Base-by-base conservation (phyloP, 2,888 invertebrate species). In the Drosophila merina region DNA sequence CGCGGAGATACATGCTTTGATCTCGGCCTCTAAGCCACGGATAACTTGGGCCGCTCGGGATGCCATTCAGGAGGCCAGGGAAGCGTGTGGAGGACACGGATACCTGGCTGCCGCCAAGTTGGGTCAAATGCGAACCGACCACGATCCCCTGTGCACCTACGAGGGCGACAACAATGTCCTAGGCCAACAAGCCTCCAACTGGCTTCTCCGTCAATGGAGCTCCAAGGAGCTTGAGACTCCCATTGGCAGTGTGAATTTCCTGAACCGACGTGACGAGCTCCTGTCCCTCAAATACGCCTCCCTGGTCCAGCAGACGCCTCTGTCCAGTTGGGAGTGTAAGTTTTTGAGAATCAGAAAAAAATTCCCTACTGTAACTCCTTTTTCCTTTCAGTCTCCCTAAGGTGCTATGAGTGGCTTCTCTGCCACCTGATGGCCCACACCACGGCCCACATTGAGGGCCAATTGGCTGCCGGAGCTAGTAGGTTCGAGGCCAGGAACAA, bases 101-200 rank as follows among this genome's bases (percentile, higher is more conserved):
- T 97, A 96, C 89, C 89, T 95, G 44, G 89, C 86, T 33, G 95
- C 95, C n/a, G 94, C 97, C 14, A 95, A 97, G 77, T 92, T 98
- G 26, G 97, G 97, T 36, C 96, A 96, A 73, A 93, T 98, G 68
- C 93, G 97, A 8, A 95, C 95, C 88, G 96, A 96, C 91, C 96
- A 97, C 91, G 98, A 98, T 91, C 96, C 98, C 0, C 95, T 96
- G 42, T 96, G 96, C 58, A 98, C 98, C 0, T 97, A 97, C 91
- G 98, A 98, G 91, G 98, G 98, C 0, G 98, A 98, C 92, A 98
- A 98, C 92, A 97, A 96, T 91, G 97, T 98, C 25, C 93, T 98
- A 3, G 94, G 96, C 0, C 98, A 98, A 88, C 98, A 98, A 91
- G 95, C 97, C 0, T 96, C 96, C 87, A 98, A 97, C 92, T 98